Evolutionary conservation across 2,113 vertebrate species (phyloP).

Genomic region (Sus scrofa): T2T-Sscrofa CM000827.6:98601501-98602000

Average conservation of each 20-base stretch:
- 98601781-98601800: not conserved
- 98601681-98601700: not conserved
- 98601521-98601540: not conserved
- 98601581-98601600: not conserved
- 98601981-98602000: not conserved
- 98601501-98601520: not conserved
- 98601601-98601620: not conserved
- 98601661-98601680: not conserved
- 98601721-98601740: not conserved
- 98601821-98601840: not conserved
- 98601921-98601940: not conserved
- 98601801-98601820: not conserved
- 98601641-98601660: not conserved
- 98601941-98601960: not conserved
- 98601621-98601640: not conserved
- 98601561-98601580: not conserved
- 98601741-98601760: not conserved
- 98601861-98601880: slow-evolving; percentile 5
- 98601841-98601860: not conserved
- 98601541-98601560: not conserved
- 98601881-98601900: not conserved
- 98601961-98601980: not conserved
- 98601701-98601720: not conserved
- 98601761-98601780: not conserved
- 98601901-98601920: not conserved